Percentiles rank a stretch among this genome's conserved stretches.
Evolutionary conservation across 2,888 invertebrate species (phyloP).

Genomic region (Elmis aenea): DNA sequence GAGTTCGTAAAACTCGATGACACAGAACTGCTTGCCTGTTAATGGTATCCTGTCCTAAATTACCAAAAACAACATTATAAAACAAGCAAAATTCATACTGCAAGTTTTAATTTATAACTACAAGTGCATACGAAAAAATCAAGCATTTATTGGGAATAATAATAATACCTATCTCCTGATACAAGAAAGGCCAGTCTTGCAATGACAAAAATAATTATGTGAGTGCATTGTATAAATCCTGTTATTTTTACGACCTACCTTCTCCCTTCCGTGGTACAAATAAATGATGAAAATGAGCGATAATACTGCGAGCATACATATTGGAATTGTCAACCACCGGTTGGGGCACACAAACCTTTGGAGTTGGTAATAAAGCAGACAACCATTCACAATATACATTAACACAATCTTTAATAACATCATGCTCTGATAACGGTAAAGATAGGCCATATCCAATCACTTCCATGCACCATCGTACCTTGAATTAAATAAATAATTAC

Average conservation of each 20-base stretch:
- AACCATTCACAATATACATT: slow-evolving; percentile 97
- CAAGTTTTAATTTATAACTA: too few species aligned
- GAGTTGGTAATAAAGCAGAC: slow-evolving; percentile 75
- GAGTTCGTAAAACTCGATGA: slow-evolving; percentile 80
- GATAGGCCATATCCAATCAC: slow-evolving; percentile 89
- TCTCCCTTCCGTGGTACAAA: slow-evolving; percentile 91
- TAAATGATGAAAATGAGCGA: slow-evolving; percentile 88
- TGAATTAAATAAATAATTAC: slow-evolving; percentile 23
- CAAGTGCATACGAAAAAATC: too few species aligned
- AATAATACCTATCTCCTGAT: slow-evolving; percentile 75
- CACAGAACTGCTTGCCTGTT: slow-evolving; percentile 91
- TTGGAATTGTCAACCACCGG: slow-evolving; percentile 88
- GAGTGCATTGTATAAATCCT: neutral
- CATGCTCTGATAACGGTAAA: slow-evolving; percentile 84
- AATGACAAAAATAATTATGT: slow-evolving; percentile 40
- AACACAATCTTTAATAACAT: slow-evolving; percentile 92
- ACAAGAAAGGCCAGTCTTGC: slow-evolving; percentile 87
- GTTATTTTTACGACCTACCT: slow-evolving; percentile 59
- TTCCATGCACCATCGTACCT: slow-evolving; percentile 86
- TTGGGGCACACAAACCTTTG: slow-evolving; percentile 82
- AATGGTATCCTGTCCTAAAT: slow-evolving; percentile 77
- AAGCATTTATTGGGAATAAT: slow-evolving; percentile 12
- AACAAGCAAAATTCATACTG: too few species aligned
- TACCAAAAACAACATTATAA: too few species aligned
- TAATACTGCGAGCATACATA: slow-evolving; percentile 83